Percentiles rank a stretch among this genome's conserved stretches.
These are phyloP conservation scores for Clarias pachynema DNA, from an alignment of 2,797 vertebrate species.

Conservation along the genomic window DNA sequence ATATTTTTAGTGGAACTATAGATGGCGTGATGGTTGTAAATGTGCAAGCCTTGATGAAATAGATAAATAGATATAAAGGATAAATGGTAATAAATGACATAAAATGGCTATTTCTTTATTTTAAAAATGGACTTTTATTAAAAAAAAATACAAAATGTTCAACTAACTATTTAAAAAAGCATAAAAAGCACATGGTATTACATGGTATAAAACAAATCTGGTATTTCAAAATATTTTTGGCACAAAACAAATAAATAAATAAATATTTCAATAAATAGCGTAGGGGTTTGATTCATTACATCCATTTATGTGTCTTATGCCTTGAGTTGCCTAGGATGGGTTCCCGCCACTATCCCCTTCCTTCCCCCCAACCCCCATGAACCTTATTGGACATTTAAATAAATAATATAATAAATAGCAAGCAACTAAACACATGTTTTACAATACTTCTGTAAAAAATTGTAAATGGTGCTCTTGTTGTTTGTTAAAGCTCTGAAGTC, in stretches of 20 bases:
- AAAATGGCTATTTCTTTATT: background rate
- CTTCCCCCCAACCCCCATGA: no score
- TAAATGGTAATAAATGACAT: constrained; percentile 56
- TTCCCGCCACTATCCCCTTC: no score
- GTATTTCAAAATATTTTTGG: background rate
- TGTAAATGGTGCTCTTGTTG: background rate
- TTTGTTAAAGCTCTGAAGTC: constrained; percentile 84
- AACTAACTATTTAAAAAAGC: background rate
- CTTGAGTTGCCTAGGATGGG: no score
- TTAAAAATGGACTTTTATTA: background rate
- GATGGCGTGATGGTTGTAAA: background rate
- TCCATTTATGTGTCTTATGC: no score
- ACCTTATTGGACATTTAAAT: background rate
- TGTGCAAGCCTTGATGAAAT: background rate
- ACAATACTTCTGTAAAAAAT: background rate
- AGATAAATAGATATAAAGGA: background rate
- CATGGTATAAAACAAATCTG: background rate
- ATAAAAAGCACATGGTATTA: background rate
- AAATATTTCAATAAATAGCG: constrained; percentile 23
- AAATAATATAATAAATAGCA: constrained; percentile 13
- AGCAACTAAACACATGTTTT: background rate
- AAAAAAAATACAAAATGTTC: background rate
- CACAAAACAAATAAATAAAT: constrained; percentile 56
- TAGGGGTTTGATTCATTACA: no score
- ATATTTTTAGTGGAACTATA: background rate